Conservation (phyloP, 2,113 vertebrate genomes). For the Pseudorectes ferrugineus region DNA sequence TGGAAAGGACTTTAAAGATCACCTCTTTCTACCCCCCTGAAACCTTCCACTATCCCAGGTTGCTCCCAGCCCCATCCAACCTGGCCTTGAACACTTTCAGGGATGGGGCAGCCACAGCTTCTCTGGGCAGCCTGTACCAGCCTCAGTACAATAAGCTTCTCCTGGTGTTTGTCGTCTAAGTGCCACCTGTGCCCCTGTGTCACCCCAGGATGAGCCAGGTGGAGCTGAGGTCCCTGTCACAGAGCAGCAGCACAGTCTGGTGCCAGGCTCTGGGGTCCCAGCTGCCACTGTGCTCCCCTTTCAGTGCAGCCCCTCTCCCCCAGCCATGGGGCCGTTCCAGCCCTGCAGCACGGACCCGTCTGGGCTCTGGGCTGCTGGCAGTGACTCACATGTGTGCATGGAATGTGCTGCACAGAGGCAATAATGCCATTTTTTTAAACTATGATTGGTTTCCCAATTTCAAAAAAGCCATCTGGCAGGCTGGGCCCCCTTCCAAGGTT, state of each 20-base stretch:
- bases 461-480: background rate
- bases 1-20: background rate
- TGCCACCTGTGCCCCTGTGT: background rate
- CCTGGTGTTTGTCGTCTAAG: background rate
- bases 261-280: background rate
- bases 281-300: background rate
- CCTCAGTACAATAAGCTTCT: background rate
- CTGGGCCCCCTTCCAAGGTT: constrained; percentile 16
- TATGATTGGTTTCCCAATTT: background rate
- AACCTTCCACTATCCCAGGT: background rate
- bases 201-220: background rate
- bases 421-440: background rate
- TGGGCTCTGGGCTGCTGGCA: background rate
- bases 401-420: background rate
- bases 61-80: background rate
- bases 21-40: background rate
- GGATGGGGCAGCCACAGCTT: background rate
- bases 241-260: rapidly evolving
- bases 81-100: background rate
- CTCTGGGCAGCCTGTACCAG: background rate
- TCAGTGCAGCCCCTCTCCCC: background rate
- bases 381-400: background rate
- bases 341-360: background rate
- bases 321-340: background rate
- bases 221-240: rapidly evolving